Evolutionary conservation across 2,888 invertebrate genomes (phyloP).

Genomic region (Ectemnius lituratus): DNA sequence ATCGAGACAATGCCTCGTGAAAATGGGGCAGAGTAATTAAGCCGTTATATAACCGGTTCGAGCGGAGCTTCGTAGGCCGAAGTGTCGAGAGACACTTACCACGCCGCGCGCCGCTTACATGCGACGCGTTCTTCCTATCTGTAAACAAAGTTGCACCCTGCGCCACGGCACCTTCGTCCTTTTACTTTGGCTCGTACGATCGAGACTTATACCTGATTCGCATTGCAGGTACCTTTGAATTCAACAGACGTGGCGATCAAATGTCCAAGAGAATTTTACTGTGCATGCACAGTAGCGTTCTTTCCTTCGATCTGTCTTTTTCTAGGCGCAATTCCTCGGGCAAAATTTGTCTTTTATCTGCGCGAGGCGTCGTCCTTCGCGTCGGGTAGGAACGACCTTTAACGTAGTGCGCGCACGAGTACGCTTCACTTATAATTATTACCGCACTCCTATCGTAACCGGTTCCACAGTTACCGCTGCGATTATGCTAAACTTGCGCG

Average conservation of each 20-base stretch:
- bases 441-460: conserved; percentile 48
- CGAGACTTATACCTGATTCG: background rate
- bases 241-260: too few species aligned
- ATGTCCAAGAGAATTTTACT: background rate
- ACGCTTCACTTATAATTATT: conserved; percentile 45
- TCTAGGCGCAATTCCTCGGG: too few species aligned
- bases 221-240: background rate
- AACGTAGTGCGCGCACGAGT: conserved; percentile 17
- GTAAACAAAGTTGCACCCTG: background rate
- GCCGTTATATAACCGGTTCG: conserved; percentile 74
- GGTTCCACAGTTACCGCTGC: conserved; percentile 46
- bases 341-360: too few species aligned
- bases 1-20: conserved; percentile 74
- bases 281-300: too few species aligned
- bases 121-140: conserved; percentile 2
- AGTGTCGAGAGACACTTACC: conserved; percentile 50
- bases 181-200: background rate
- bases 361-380: conserved; percentile 25
- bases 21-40: conserved; percentile 77
- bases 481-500: conserved; percentile 49
- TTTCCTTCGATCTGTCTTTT: too few species aligned
- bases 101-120: conserved; percentile 10
- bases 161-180: background rate
- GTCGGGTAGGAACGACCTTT: conserved; percentile 47
- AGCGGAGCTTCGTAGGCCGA: conserved; percentile 59